These are phyloP conservation scores for Cataglyphis rosenhaueri DNA, from an alignment of 2,888 invertebrate species.

Conservation along the genomic window DNA sequence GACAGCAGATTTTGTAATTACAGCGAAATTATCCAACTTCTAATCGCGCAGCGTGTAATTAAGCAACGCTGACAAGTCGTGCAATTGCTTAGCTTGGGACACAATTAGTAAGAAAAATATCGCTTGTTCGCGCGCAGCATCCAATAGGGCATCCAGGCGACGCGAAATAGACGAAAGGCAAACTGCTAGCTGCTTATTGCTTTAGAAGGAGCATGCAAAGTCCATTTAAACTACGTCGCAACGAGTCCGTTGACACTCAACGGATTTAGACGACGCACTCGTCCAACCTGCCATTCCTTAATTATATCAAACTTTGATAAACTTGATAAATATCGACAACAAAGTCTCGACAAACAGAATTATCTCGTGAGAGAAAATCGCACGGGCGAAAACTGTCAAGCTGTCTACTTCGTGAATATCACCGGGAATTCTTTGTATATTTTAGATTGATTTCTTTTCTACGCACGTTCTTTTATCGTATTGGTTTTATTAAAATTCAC, in stretches of 20 bases:
- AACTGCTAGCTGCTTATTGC: constrained; percentile 54
- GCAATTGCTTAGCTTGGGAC: constrained; percentile 22
- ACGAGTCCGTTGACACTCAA: constrained; percentile 39
- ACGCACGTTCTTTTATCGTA: not conserved
- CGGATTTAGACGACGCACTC: constrained; percentile 53
- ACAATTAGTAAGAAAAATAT: constrained; percentile 40
- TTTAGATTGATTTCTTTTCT: not conserved
- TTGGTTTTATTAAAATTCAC: not conserved
- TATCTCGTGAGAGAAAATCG: constrained; percentile 41
- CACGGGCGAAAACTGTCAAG: constrained; percentile 2
- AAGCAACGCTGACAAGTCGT: constrained; percentile 25
- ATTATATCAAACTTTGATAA: constrained; percentile 66
- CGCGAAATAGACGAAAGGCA: constrained; percentile 26
- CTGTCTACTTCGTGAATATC: not conserved
- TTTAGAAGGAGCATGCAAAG: constrained; percentile 58
- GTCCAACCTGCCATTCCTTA: constrained; percentile 49
- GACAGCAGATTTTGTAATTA: constrained; percentile 41
- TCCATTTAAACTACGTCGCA: constrained; percentile 65
- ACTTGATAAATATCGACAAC: constrained; percentile 66
- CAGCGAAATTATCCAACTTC: constrained; percentile 37
- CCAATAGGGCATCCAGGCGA: not conserved
- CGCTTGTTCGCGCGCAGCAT: not conserved
- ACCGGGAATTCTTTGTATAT: not conserved
- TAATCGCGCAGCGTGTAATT: constrained; percentile 43
- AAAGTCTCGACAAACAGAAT: constrained; percentile 65